Evolutionary conservation across 2,888 invertebrate species (phyloP), one percentile per base, ranked within the genome.

Genomic region (Eulithis testata): DNA sequence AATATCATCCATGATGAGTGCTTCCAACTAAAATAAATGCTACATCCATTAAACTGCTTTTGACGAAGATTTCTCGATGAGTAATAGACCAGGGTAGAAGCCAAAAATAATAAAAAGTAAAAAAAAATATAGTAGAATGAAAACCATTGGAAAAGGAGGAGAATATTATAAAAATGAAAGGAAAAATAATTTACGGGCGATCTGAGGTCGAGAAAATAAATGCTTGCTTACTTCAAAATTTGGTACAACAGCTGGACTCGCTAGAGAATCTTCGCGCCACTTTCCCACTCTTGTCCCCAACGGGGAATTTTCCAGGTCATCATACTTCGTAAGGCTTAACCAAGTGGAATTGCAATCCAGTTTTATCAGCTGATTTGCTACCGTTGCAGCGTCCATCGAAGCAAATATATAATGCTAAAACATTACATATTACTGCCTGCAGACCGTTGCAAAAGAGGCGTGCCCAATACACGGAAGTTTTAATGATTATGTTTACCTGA

Each of bases 331-430:
- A 11, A 92, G 72, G 69, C 90, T 92, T 9, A 92, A 74, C 92
- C 92, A 93, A 0, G 90, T 91, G 9, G 87, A 81, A 69, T 92
- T 92, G 0, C 87, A 86, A 2, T 82, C 77, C 50, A 84, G 82
- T 9, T 78, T 75, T 2, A 73, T 62, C 4, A 93, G 69, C 12
- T 83, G 70, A 1, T 89, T 84, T 1, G 84, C 85, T 1, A 89
- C 76, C 11, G 78, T 85, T 4, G 87, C 82, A 2, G 87, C 79
- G 65, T 93, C 92, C 81, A 91, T 82, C 2, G 88, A 82, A 3
- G 83, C 82, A 47, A 91, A 74, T 45, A 91, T 84, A 64, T 86
- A 91, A 71, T 92, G 92, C 92, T 93, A 71, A 21, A 80, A 86
- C 21, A 52, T 37, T 43, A 9, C 14, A 43, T 44, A 44, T 5